Conservation (phyloP, 2,113 vertebrate genomes). For the Podarcis cretensis region DNA sequence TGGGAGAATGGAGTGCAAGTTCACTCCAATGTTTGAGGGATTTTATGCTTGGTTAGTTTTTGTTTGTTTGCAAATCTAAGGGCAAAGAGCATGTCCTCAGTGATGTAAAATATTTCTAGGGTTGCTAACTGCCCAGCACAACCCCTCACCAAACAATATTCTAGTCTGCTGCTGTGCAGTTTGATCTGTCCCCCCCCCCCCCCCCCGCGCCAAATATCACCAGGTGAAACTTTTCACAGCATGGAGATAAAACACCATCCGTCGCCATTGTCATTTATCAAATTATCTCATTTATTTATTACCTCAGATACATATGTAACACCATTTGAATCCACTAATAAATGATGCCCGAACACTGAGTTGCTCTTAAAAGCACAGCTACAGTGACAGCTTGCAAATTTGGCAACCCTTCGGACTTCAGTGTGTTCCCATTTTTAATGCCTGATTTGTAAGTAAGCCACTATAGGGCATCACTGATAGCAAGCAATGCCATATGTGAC, state of each 20-base stretch:
- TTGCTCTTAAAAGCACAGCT: background rate
- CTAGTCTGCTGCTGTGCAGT: background rate
- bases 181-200: too few species aligned
- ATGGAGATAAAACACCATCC: background rate
- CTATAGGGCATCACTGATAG: background rate
- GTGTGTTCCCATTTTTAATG: background rate
- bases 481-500: background rate
- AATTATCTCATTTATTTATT: background rate
- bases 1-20: too few species aligned
- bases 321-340: background rate
- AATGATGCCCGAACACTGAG: too few species aligned
- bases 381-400: background rate
- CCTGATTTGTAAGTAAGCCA: background rate
- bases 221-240: background rate
- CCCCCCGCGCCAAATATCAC: too few species aligned
- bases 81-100: background rate
- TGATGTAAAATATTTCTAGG: background rate
- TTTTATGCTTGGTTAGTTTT: background rate
- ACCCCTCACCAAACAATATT: too few species aligned
- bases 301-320: background rate
- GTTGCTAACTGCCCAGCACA: background rate
- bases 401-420: background rate
- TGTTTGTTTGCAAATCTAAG: background rate
- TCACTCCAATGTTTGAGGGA: too few species aligned
- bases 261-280: background rate